A percentile compares a stretch with the other conserved stretches of the same genome.
Evolutionary conservation across 2,113 vertebrate species (phyloP).

Genomic region (Procavia capensis): DNA sequence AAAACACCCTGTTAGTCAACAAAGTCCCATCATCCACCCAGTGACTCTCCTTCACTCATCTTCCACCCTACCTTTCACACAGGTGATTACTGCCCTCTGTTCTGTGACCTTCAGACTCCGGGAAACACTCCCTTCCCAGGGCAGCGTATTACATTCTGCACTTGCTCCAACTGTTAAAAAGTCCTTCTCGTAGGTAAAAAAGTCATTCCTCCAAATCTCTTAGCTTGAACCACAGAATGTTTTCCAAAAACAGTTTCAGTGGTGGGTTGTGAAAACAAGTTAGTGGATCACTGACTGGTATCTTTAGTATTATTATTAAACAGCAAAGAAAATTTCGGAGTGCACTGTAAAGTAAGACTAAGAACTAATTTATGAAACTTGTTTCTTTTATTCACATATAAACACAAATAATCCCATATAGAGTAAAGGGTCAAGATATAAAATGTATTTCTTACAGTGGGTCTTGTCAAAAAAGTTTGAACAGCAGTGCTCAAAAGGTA

Average conservation of each 20-base stretch:
- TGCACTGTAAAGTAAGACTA: background rate
- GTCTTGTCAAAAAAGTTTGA: conserved; percentile 1
- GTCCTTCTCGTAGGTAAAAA: background rate
- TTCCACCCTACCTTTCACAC: background rate
- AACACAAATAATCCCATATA: background rate
- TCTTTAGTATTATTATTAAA: background rate
- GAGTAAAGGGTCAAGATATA: conserved; percentile 13
- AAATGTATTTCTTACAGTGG: background rate
- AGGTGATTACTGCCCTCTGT: background rate
- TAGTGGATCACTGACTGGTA: background rate
- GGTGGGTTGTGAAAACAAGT: background rate
- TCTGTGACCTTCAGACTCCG: background rate
- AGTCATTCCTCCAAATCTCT: conserved; percentile 4
- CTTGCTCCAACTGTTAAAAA: conserved; percentile 1
- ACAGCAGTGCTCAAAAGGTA: background rate
- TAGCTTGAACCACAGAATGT: background rate
- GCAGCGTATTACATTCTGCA: background rate
- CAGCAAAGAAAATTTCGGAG: conserved; percentile 2
- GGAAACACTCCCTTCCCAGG: background rate
- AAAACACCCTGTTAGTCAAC: background rate
- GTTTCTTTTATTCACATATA: background rate
- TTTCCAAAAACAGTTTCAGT: conserved; percentile 30
- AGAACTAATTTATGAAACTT: conserved; percentile 5
- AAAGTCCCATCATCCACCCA: background rate
- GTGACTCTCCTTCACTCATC: background rate